A percentile compares a stretch with the other conserved stretches of the same genome.
phyloP scores from a whole-genome alignment of 2,113 vertebrate species.

The Ptilonorhynchus violaceus region DNA sequence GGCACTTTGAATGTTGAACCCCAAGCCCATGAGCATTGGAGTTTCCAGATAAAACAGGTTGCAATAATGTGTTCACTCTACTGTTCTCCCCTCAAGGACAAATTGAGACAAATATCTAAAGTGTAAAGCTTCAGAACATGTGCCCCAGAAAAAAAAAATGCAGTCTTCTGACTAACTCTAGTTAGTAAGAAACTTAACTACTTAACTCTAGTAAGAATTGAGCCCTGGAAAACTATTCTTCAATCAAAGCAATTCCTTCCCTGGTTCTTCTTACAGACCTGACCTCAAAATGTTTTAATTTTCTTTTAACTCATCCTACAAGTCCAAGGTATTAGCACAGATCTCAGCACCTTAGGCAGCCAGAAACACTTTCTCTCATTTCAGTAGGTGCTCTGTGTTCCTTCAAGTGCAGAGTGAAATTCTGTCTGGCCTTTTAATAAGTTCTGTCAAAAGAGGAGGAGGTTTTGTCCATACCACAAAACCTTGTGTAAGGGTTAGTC shows the following conservation, averaged over 20 bases:
- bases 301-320: background rate
- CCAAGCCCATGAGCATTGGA: background rate
- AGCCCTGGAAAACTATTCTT: background rate
- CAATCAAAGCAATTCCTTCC: background rate
- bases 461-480: background rate
- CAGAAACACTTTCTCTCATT: conserved; percentile 8
- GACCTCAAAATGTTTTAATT: background rate
- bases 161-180: too few relatives aligned
- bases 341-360: background rate
- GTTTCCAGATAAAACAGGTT: background rate
- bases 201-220: background rate
- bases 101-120: background rate
- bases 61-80: background rate
- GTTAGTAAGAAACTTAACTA: too few relatives aligned
- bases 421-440: background rate
- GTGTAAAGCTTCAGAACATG: background rate
- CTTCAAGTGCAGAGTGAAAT: background rate
- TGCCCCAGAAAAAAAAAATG: background rate
- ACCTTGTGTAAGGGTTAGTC: background rate
- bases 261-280: background rate
- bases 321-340: background rate
- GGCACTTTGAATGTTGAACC: background rate
- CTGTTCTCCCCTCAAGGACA: background rate
- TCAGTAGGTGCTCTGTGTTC: background rate
- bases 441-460: background rate